phyloP scores from a whole-genome alignment of 1,140 invertebrate species.

The Lycorma delicatula region DNA sequence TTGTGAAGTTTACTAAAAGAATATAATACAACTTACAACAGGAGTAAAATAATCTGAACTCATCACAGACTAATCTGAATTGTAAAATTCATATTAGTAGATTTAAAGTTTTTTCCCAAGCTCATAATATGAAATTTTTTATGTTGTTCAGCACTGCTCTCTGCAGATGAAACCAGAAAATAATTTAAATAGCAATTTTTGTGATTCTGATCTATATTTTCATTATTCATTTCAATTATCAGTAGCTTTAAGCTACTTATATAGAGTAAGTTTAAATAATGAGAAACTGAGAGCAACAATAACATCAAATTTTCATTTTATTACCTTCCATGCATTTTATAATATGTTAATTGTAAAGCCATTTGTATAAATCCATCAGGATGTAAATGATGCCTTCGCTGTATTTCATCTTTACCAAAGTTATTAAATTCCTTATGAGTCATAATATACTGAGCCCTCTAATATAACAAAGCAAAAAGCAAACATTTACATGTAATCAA shows the following conservation, averaged over 20 bases:
- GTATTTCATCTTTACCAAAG: constrained; percentile 47
- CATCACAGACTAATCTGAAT: too few species aligned
- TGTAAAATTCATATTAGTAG: too few species aligned
- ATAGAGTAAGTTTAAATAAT: background rate
- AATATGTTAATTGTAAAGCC: constrained; percentile 53
- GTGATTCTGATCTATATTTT: background rate
- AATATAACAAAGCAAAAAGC: too few species aligned
- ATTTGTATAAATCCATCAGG: constrained; percentile 57
- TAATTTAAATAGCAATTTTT: background rate
- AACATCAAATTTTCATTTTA: constrained; percentile 14
- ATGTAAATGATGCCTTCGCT: constrained; percentile 41
- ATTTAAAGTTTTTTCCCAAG: too few species aligned
- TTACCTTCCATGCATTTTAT: constrained; percentile 41
- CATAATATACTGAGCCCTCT: too few species aligned
- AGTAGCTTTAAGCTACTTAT: background rate
- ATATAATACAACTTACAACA: too few species aligned
- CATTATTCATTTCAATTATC: too few species aligned
- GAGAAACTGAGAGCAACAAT: background rate
- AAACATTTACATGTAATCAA: too few species aligned
- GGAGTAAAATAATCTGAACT: too few species aligned
- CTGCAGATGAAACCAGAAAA: background rate
- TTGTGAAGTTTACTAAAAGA: too few species aligned
- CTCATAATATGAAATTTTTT: too few species aligned
- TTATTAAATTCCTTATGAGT: constrained; percentile 37
- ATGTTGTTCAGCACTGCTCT: background rate